Evolutionary conservation across 2,113 vertebrate species (phyloP).

Genomic region (Solea senegalensis): DNA sequence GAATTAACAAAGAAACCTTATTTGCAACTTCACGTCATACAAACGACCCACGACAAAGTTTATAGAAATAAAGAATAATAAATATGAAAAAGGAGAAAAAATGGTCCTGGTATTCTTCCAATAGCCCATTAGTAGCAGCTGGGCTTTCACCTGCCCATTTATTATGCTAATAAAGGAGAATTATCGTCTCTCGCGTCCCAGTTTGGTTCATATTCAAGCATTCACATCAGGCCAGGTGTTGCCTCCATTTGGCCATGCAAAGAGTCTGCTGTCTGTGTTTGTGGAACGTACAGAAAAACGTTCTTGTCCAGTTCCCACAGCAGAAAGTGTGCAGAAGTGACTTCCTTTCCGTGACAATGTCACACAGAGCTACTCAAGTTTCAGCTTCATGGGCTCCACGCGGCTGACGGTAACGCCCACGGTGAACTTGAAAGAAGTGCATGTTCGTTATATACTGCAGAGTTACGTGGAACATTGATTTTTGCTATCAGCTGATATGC

Average conservation of each 20-base stretch:
- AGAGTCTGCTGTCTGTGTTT: conserved; percentile 43
- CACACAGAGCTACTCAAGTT: conserved; percentile 55
- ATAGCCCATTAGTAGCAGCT: conserved; percentile 73
- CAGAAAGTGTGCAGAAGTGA: conserved; percentile 60
- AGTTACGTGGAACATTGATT: conserved; percentile 43
- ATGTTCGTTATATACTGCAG: conserved; percentile 39
- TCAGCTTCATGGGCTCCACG: conserved; percentile 52
- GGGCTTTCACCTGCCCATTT: conserved; percentile 72
- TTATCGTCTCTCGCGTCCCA: conserved; percentile 67
- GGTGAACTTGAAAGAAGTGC: conserved; percentile 56
- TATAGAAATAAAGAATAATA: conserved; percentile 77
- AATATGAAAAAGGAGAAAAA: conserved; percentile 75
- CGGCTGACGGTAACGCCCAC: conserved; percentile 48
- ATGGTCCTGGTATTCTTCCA: conserved; percentile 67
- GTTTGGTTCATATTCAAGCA: conserved; percentile 72
- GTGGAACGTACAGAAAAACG: conserved; percentile 32
- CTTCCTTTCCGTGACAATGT: conserved; percentile 34
- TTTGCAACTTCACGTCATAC: conserved; percentile 79
- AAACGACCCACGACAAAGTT: conserved; percentile 73
- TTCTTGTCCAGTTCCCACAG: conserved; percentile 54
- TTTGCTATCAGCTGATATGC: conserved; percentile 56
- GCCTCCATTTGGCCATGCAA: conserved; percentile 78
- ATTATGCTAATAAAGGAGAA: conserved; percentile 72
- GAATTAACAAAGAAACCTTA: conserved; percentile 68
- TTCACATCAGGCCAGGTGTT: conserved; percentile 77